Evolutionary conservation across 2,113 vertebrate genomes (phyloP).

Genomic region (Chunga burmeisteri): DNA sequence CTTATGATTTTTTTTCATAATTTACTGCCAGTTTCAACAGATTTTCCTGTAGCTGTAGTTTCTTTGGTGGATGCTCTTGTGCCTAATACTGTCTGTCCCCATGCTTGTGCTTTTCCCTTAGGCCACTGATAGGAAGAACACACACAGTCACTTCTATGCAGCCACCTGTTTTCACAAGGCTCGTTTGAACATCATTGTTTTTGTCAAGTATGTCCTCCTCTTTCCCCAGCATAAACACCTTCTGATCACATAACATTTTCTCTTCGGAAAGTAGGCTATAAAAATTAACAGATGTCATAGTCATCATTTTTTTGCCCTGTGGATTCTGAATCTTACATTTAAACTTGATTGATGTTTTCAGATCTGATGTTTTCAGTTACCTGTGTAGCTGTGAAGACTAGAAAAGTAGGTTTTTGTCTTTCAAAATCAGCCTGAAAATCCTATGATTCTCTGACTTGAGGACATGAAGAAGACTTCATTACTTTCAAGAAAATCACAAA

Average conservation of each 20-base stretch:
- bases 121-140: background rate
- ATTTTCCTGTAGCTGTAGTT: slow-evolving; percentile 15
- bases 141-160: background rate
- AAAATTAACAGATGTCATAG: slow-evolving; percentile 10
- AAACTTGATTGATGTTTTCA: background rate
- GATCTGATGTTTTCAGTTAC: background rate
- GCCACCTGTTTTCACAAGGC: background rate
- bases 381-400: background rate
- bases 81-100: background rate
- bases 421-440: background rate
- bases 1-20: slow-evolving; percentile 8
- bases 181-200: background rate
- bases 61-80: slow-evolving; percentile 16
- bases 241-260: background rate
- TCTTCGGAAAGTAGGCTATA: background rate
- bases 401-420: background rate
- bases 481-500: background rate
- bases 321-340: background rate
- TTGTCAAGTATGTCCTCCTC: background rate
- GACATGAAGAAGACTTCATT: background rate
- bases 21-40: slow-evolving; percentile 32
- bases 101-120: background rate
- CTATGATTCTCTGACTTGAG: background rate
- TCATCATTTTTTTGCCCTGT: background rate
- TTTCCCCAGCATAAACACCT: background rate